A percentile compares a stretch with the other conserved stretches of the same genome.
phyloP scores from a whole-genome alignment of 2,888 invertebrate genomes.

The Anthrax anthrax region DNA sequence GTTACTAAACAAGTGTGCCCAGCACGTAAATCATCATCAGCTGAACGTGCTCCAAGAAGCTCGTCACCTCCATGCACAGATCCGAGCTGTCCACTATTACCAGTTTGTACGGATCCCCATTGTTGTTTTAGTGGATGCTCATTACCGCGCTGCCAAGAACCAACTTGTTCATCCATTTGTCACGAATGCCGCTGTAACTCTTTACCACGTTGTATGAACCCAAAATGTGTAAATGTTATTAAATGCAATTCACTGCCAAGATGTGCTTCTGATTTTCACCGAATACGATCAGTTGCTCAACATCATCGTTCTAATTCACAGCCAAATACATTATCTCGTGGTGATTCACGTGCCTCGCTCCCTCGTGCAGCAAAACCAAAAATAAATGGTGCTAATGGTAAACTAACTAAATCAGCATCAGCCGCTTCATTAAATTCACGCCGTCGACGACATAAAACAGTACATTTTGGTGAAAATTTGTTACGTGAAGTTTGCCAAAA shows the following conservation, averaged over 20 bases:
- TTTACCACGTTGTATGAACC: slow-evolving; percentile 29
- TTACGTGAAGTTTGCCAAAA: slow-evolving; percentile 60
- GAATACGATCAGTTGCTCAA: slow-evolving; percentile 19
- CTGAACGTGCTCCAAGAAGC: slow-evolving; percentile 29
- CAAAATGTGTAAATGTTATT: slow-evolving; percentile 33
- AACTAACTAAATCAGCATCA: slow-evolving; percentile 39
- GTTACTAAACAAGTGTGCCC: slow-evolving; percentile 20
- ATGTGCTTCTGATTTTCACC: slow-evolving; percentile 33
- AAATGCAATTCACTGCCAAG: slow-evolving; percentile 37
- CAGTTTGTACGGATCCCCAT: slow-evolving; percentile 33
- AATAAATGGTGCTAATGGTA: slow-evolving; percentile 16
- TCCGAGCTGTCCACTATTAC: slow-evolving; percentile 31
- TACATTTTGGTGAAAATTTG: slow-evolving; percentile 63
- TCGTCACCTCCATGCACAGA: slow-evolving; percentile 32
- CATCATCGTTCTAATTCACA: slow-evolving; percentile 32
- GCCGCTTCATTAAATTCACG: slow-evolving; percentile 50
- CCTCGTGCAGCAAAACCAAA: slow-evolving; percentile 15
- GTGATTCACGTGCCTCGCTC: slow-evolving; percentile 28
- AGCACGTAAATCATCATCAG: slow-evolving; percentile 30
- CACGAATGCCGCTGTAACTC: slow-evolving; percentile 32
- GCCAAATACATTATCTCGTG: slow-evolving; percentile 30
- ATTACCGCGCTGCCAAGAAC: slow-evolving; percentile 12
- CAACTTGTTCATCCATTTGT: slow-evolving; percentile 23
- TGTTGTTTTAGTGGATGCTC: slow-evolving; percentile 31
- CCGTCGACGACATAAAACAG: slow-evolving; percentile 60